Evolutionary conservation across 2,113 vertebrate genomes (phyloP).

Genomic region (Melanotaenia duboulayi): DNA sequence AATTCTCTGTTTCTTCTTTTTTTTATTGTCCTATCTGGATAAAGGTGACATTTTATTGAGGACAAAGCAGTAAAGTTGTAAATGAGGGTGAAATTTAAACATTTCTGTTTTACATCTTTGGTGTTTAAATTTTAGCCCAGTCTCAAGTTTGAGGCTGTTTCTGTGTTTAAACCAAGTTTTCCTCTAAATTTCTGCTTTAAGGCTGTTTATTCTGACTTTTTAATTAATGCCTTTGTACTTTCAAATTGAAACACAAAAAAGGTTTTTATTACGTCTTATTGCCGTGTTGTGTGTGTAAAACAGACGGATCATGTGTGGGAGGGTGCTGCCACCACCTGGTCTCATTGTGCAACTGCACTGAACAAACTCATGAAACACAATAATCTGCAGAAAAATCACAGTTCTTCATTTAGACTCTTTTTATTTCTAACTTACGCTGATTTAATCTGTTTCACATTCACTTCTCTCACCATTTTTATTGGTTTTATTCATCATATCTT

Average conservation of each 20-base stretch:
- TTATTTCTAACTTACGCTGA: neutral
- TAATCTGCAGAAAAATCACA: neutral
- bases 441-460: too few relatives aligned
- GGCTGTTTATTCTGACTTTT: neutral
- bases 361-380: neutral
- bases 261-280: neutral
- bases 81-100: neutral
- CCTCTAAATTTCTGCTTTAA: neutral
- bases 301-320: conserved; percentile 18
- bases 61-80: too few relatives aligned
- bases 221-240: neutral
- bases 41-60: too few relatives aligned
- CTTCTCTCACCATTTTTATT: too few relatives aligned
- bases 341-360: conserved; percentile 20
- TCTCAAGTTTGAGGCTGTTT: neutral
- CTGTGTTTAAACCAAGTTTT: neutral
- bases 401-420: neutral
- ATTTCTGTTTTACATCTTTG: neutral
- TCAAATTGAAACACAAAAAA: neutral
- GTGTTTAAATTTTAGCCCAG: neutral
- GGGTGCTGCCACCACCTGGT: conserved; percentile 69
- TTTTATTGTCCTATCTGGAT: too few relatives aligned
- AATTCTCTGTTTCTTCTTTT: too few relatives aligned
- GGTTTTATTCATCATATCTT: too few relatives aligned
- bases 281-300: neutral